Percentiles rank a stretch among this genome's conserved stretches.
Evolutionary conservation across 2,888 invertebrate species (phyloP).

Genomic region (Siphlonurus alternatus): DNA sequence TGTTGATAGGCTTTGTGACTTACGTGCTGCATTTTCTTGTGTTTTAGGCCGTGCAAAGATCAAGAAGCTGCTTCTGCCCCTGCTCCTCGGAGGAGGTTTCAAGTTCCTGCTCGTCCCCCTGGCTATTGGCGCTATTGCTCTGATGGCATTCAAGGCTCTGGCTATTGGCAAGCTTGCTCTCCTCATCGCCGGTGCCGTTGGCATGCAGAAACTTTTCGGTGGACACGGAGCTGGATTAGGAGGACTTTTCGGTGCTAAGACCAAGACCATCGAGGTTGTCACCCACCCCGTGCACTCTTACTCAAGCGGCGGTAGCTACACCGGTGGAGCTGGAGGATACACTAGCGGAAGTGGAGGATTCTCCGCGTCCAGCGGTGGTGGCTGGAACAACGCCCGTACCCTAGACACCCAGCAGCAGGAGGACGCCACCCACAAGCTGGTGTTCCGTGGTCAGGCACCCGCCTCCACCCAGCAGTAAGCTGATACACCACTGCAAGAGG

Average conservation of each 20-base stretch:
- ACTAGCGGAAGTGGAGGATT: not conserved
- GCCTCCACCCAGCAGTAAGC: constrained; percentile 27
- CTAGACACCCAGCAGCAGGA: constrained; percentile 16
- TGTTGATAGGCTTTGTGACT: no score
- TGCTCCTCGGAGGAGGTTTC: constrained; percentile 49
- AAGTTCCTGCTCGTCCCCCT: constrained; percentile 54
- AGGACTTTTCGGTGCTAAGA: constrained; percentile 13
- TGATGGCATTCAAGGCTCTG: constrained; percentile 58
- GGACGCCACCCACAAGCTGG: constrained; percentile 46
- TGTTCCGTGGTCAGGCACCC: constrained; percentile 35
- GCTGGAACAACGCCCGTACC: constrained; percentile 27
- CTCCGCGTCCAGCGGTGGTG: constrained; percentile 20
- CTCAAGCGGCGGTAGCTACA: constrained; percentile 19
- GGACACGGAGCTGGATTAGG: constrained; percentile 28
- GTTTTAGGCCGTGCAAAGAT: constrained; percentile 51
- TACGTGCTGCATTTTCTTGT: not conserved
- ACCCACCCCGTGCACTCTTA: not conserved
- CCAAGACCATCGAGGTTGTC: constrained; percentile 1
- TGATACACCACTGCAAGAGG: constrained; percentile 21
- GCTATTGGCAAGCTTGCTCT: constrained; percentile 64
- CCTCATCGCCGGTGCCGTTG: constrained; percentile 49
- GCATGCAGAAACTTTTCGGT: constrained; percentile 47
- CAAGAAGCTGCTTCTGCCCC: constrained; percentile 52
- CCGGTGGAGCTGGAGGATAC: constrained; percentile 26
- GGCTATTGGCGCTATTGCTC: constrained; percentile 49